phyloP scores from a whole-genome alignment of 23 tunicate genomes.

The Oikopleura albicans region DNA sequence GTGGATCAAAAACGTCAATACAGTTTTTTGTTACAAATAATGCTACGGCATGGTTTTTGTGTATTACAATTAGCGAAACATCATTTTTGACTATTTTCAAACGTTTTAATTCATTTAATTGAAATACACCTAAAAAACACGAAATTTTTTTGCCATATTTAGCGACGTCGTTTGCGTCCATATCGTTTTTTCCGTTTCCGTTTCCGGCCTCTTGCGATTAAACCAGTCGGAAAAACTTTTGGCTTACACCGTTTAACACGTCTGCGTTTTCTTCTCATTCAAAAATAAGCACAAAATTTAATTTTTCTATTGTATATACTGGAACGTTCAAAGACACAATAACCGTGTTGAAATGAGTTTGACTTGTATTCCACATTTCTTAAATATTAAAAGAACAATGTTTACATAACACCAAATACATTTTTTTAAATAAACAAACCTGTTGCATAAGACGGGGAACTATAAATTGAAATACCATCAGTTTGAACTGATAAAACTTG shows the following conservation, averaged over 20 bases:
- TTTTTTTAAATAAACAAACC: neutral
- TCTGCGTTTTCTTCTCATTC: neutral
- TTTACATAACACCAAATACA: neutral
- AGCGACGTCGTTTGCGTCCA: neutral
- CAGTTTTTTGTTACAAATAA: neutral
- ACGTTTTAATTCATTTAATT: neutral
- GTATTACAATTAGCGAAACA: neutral
- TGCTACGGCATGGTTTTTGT: neutral
- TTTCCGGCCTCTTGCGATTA: neutral
- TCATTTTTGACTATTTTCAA: neutral
- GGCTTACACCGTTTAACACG: neutral
- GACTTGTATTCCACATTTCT: neutral
- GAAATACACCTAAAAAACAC: neutral
- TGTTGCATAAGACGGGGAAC: neutral
- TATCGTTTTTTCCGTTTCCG: too few relatives aligned
- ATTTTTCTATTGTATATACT: neutral
- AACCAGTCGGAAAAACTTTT: neutral
- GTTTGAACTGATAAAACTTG: neutral
- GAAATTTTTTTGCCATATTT: neutral
- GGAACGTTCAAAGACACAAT: neutral
- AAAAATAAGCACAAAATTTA: neutral
- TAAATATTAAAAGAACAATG: neutral
- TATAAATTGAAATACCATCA: neutral
- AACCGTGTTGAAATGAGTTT: neutral
- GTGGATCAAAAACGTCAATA: neutral